Evolutionary conservation across 2,888 invertebrate genomes (phyloP).

Genomic region (Dioctria linearis): DNA sequence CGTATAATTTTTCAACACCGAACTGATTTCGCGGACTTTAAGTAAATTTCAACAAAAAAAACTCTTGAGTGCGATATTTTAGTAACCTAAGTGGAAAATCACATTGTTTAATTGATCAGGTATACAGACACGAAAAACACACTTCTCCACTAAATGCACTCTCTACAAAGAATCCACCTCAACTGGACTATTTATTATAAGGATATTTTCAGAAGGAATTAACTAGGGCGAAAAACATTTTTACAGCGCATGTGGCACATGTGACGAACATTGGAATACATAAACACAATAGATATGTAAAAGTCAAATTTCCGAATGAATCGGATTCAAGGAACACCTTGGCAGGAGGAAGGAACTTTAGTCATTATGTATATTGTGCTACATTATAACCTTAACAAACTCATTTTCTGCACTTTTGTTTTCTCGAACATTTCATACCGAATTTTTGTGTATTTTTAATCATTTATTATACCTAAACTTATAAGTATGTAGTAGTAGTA

Average conservation of each 20-base stretch:
- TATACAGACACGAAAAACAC: background rate
- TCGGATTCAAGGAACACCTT: conserved; percentile 16
- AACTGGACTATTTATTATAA: conserved; percentile 1
- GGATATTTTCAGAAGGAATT: conserved; percentile 28
- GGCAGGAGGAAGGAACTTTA: conserved; percentile 2
- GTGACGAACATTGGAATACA: conserved; percentile 16
- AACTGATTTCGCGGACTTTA: background rate
- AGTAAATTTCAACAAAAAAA: background rate
- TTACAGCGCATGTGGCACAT: conserved; percentile 3
- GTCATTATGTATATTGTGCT: no score
- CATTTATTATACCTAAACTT: no score
- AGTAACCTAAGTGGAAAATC: background rate
- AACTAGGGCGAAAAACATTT: conserved; percentile 24
- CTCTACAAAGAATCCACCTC: conserved; percentile 25
- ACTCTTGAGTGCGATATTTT: background rate
- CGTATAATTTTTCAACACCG: conserved; percentile 5
- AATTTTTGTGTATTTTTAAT: no score
- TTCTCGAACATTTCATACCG: no score
- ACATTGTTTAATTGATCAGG: conserved; percentile 23
- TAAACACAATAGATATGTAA: background rate
- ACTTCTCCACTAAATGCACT: conserved; percentile 19
- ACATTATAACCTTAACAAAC: no score
- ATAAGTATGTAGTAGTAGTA: no score
- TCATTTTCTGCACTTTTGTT: no score
- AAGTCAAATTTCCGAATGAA: background rate